A percentile compares a stretch with the other conserved stretches of the same genome.
Evolutionary conservation across 1,140 invertebrate species (phyloP).

Genomic region (Neodiprion fabricii): DNA sequence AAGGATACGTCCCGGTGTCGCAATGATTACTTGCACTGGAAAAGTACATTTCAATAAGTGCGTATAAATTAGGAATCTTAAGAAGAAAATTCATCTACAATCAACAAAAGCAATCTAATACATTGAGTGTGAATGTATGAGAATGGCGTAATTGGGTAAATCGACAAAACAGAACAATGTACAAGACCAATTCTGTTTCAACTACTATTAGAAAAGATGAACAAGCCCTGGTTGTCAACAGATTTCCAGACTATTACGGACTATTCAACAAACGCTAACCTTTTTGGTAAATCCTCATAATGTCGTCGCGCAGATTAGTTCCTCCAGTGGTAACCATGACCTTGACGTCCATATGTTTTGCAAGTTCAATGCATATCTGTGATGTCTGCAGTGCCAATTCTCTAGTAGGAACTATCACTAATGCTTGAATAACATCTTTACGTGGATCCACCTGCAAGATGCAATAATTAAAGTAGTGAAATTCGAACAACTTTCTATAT

Average conservation of each 20-base stretch:
- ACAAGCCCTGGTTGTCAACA: not conserved
- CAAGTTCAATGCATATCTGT: conserved; percentile 98
- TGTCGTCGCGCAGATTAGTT: conserved; percentile 98
- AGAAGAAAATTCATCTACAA: too few species aligned
- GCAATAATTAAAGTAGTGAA: not conserved
- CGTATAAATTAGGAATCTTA: not conserved
- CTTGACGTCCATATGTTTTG: conserved; percentile 94
- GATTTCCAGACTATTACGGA: conserved; percentile 4
- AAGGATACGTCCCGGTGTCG: conserved; percentile 98
- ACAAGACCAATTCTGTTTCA: not conserved
- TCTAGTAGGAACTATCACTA: conserved; percentile 98
- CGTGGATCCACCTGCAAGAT: conserved; percentile 80
- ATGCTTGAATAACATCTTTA: conserved; percentile 92
- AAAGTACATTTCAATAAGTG: conserved; percentile 29
- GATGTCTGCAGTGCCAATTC: conserved; percentile 99
- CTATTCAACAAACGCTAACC: conserved; percentile 58
- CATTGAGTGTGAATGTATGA: too few species aligned
- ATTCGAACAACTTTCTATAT: not conserved
- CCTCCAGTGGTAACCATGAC: conserved; percentile 99
- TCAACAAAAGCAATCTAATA: not conserved
- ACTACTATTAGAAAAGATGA: conserved; percentile 15
- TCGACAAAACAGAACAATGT: too few species aligned
- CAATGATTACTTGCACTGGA: conserved; percentile 97
- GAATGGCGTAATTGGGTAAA: too few species aligned
- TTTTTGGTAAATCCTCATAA: conserved; percentile 99